A percentile compares a stretch with the other conserved stretches of the same genome.
Conservation (phyloP, 2,113 vertebrate genomes). For the Platysteira castanea region DNA sequence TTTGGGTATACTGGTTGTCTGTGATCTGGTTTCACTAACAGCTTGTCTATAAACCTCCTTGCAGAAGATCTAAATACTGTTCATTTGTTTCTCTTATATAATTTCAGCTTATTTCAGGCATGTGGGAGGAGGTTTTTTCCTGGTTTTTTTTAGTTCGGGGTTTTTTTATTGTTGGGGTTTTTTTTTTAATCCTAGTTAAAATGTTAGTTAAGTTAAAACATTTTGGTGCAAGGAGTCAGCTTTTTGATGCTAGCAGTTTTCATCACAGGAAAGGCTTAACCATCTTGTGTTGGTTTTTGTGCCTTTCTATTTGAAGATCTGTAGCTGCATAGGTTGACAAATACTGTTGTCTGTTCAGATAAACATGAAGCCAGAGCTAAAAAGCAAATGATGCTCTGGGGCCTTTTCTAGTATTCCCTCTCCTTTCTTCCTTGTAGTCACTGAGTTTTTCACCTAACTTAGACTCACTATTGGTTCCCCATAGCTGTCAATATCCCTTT, state of each 20-base stretch:
- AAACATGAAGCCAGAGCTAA: neutral
- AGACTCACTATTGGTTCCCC: neutral
- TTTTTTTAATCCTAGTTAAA: neutral
- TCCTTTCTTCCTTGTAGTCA: neutral
- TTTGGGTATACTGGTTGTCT: neutral
- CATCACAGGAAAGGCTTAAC: neutral
- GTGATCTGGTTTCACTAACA: neutral
- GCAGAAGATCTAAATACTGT: neutral
- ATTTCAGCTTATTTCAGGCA: neutral
- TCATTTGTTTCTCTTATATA: neutral
- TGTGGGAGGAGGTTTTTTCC: neutral
- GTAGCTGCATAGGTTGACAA: neutral
- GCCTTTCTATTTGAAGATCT: neutral
- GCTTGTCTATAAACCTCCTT: neutral
- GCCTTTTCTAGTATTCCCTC: neutral
- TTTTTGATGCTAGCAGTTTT: neutral
- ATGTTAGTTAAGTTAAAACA: neutral
- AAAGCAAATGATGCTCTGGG: neutral
- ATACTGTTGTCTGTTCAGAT: neutral
- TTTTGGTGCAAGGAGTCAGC: neutral
- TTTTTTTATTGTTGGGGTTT: neutral
- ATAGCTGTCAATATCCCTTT: neutral
- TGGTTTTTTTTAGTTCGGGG: neutral
- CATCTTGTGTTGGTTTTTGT: neutral
- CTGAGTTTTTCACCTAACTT: neutral